Evolutionary conservation across 2,888 invertebrate genomes (phyloP).

Genomic region (Nycteola revayana): DNA sequence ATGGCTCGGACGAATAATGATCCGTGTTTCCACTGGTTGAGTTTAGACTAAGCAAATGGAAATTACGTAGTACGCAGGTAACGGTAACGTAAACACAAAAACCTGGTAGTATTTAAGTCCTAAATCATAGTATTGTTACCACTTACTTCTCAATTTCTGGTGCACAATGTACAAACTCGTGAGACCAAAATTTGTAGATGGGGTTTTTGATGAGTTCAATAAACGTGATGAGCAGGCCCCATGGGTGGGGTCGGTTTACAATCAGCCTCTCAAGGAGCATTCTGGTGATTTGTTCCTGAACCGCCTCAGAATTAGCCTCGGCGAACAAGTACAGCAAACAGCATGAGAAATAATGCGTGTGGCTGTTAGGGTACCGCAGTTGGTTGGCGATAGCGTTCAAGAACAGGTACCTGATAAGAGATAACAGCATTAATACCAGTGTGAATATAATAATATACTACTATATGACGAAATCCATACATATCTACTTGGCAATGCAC

Average conservation of each 20-base stretch:
- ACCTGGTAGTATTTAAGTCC: no score
- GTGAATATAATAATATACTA: no score
- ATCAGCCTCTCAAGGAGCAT: conserved; percentile 98
- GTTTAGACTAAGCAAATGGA: no score
- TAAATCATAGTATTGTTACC: no score
- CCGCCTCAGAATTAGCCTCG: conserved; percentile 97
- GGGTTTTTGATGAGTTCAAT: conserved; percentile 99
- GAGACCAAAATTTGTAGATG: conserved; percentile 98
- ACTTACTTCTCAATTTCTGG: conserved; percentile 99
- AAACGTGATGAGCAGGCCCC: conserved; percentile 99
- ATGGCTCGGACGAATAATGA: no score
- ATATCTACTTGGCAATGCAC: no score
- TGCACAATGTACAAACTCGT: conserved; percentile 99
- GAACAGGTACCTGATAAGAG: conserved; percentile 90
- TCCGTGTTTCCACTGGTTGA: no score
- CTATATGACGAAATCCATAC: no score
- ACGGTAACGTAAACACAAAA: no score
- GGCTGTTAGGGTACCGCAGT: conserved; percentile 98
- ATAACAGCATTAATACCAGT: background rate
- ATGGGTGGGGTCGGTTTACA: conserved; percentile 99
- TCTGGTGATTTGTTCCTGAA: conserved; percentile 98
- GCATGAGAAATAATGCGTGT: conserved; percentile 99
- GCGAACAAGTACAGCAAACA: conserved; percentile 98
- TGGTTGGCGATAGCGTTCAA: conserved; percentile 99
- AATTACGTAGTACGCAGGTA: no score